Percentiles rank a stretch among this genome's conserved stretches.
phyloP scores from a whole-genome alignment of 2,888 invertebrate genomes.

The Mimachlamys varia region DNA sequence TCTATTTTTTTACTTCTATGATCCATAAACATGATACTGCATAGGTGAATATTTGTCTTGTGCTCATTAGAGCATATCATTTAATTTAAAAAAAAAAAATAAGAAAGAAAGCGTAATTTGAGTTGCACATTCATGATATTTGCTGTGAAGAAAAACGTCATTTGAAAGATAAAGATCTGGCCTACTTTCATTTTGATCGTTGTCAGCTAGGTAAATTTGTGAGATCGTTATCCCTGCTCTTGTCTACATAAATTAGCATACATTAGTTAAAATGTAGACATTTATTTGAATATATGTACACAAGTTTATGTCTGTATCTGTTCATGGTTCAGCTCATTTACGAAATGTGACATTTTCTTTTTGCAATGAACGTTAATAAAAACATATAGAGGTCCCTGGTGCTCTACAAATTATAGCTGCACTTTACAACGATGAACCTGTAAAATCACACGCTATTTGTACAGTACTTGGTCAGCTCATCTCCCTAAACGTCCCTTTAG shows the following conservation, averaged over 20 bases:
- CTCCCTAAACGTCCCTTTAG: neutral
- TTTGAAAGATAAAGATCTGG: neutral
- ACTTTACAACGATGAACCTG: neutral
- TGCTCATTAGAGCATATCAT: constrained; percentile 1
- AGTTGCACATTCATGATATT: neutral
- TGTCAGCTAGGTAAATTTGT: neutral
- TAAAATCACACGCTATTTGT: no score
- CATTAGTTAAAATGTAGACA: neutral
- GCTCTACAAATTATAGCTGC: neutral
- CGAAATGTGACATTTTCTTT: constrained; percentile 10
- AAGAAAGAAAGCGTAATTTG: neutral
- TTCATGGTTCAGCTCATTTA: constrained; percentile 8
- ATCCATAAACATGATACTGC: neutral
- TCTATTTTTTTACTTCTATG: neutral
- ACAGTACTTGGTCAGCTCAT: no score
- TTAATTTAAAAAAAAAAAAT: neutral
- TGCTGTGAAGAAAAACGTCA: neutral
- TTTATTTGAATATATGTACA: constrained; percentile 23
- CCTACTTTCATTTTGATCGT: neutral
- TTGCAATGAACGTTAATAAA: constrained; percentile 1
- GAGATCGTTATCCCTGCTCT: neutral
- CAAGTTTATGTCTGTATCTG: constrained; percentile 24
- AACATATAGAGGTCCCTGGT: neutral
- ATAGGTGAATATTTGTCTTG: neutral
- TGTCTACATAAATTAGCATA: constrained; percentile 6